Percentiles rank a stretch among this genome's conserved stretches.
Conservation (phyloP, 2,113 vertebrate genomes). For the Cyanoderma ruficeps region DNA sequence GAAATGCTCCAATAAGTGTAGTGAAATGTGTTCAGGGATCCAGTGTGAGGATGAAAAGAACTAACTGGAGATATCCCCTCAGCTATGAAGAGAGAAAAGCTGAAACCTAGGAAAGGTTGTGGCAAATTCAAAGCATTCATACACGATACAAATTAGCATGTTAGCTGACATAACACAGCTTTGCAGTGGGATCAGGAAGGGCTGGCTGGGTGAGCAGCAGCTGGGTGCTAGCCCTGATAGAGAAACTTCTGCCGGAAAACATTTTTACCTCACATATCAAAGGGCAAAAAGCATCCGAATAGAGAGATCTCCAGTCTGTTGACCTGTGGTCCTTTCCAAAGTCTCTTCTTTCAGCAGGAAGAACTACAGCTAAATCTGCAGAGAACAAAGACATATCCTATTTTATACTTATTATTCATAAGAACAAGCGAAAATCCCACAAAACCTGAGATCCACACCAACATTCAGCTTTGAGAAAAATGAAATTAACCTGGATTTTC, state of each 20-base stretch:
- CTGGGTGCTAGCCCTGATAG: background rate
- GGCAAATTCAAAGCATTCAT: background rate
- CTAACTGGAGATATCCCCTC: background rate
- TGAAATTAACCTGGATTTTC: background rate
- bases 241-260: background rate
- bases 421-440: background rate
- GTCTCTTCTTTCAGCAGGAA: background rate
- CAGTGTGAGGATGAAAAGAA: background rate
- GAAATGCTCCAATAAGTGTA: background rate
- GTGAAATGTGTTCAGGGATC: background rate
- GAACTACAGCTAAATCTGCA: background rate
- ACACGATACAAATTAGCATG: background rate
- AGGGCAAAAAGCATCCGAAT: background rate
- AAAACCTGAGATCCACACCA: background rate
- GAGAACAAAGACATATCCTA: background rate
- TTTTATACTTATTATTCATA: background rate
- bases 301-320: background rate
- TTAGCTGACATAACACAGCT: fast-evolving
- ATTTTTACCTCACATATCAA: background rate
- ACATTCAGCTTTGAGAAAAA: background rate
- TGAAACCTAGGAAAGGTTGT: background rate
- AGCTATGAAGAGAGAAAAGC: background rate
- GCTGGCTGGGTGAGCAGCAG: background rate
- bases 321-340: background rate
- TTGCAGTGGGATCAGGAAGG: background rate